Base-by-base conservation (phyloP, 2,113 vertebrate genomes). In the Centropus bengalensis region DNA sequence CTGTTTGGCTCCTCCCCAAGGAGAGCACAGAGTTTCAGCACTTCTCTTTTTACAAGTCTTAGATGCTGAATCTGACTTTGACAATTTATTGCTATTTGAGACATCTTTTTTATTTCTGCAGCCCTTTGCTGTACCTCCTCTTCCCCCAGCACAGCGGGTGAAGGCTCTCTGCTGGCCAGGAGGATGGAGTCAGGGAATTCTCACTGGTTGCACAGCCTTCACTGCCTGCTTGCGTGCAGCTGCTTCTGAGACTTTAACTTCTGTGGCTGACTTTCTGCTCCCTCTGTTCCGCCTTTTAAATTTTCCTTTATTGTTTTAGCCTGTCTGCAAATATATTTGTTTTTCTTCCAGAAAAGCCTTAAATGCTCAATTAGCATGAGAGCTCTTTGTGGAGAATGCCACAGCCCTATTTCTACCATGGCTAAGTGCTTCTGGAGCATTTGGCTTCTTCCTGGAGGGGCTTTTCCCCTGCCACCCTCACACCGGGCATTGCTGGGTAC, bases 291-390 rank as follows among this genome's bases (percentile, higher is more conserved):
- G 70, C 38, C 55, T 77, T 82, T 94, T 59, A 80, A 66, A 91
- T 85, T 85, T 82, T 28, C 75, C 71, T 55, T 94, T 87, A 79
- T 89, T 94, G 84, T 85, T 92, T 80, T 55, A 89, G 59, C 42
- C 75, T 89, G 89, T 94, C 78, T 86, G 59, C 86, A 94, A 21
- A 69, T 94, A 23, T 32, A 49, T 73, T 89, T 88, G 78, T 45
- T 89, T 93, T 66, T 40, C 82, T 93, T 94, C 78, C 81, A 91
- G 64, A 85, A 89, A 64, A 95, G 84, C 78, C 49, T 86, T 76
- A 0, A 8, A 67, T 83, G 90, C 75, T 94, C 85, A 87, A 77
- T 94, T 88, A 86, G 82, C 69, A 32, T 27, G 84, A 68, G 75
- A 55, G 82, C 79, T 86, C 63, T 89, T 66, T 56, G 66, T 71